Conservation (phyloP, 2,113 vertebrate species). For the Sceloporus tristichus region DNA sequence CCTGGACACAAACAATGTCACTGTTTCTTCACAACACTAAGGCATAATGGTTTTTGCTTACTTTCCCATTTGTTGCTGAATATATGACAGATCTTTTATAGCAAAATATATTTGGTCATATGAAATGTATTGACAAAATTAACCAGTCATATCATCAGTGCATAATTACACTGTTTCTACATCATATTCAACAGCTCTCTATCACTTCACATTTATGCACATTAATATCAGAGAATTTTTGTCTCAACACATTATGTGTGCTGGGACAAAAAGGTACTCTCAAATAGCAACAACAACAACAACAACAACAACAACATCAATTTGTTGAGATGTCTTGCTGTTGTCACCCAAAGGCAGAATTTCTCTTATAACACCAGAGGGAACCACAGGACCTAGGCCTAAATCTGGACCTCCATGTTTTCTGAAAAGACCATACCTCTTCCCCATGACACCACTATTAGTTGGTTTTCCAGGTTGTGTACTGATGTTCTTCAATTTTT, state of each 20-base stretch:
- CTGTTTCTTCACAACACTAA: neutral
- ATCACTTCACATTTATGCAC: neutral
- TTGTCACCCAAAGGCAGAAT: no score
- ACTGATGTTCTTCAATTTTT: no score
- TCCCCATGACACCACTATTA: no score
- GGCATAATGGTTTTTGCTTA: neutral
- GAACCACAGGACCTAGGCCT: no score
- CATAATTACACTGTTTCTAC: neutral
- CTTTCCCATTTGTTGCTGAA: no score
- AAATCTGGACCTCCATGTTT: no score
- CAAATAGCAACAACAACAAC: no score
- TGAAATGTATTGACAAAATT: neutral
- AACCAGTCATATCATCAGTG: neutral
- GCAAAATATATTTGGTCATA: neutral
- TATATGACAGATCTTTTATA: neutral
- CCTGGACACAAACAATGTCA: neutral
- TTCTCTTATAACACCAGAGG: no score
- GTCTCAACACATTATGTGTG: neutral
- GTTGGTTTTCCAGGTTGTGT: no score
- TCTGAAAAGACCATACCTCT: no score
- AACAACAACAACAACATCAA: no score
- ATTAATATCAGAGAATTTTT: neutral
- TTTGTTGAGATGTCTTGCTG: no score
- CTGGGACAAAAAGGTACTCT: neutral
- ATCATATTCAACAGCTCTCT: neutral